A percentile compares a stretch with the other conserved stretches of the same genome.
These are phyloP conservation scores for Arctopsyche grandis DNA, from an alignment of 1,140 invertebrate species.

Conservation along the genomic window DNA sequence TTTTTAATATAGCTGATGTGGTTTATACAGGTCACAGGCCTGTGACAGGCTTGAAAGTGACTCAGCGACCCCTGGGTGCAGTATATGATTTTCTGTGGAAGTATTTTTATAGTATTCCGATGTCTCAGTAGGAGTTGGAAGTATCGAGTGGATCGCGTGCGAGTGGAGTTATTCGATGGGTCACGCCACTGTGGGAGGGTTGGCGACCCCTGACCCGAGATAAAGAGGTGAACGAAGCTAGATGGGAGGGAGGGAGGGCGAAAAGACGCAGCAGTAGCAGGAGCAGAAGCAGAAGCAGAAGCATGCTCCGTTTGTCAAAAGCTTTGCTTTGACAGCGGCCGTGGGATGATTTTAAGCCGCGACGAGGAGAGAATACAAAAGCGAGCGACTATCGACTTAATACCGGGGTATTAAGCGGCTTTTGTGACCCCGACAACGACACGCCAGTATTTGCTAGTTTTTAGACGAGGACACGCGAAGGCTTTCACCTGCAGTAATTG, in stretches of 20 bases:
- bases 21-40: too few relatives aligned
- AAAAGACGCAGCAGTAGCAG: neutral
- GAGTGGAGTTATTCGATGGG: neutral
- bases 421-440: neutral
- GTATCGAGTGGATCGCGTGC: neutral
- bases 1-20: too few relatives aligned
- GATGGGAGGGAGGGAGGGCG: neutral
- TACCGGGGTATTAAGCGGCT: neutral
- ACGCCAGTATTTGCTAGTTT: neutral
- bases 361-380: neutral
- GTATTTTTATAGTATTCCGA: too few relatives aligned
- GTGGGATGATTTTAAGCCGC: conserved; percentile 17
- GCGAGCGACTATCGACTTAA: conserved; percentile 4
- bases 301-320: conserved; percentile 52
- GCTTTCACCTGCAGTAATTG: conserved; percentile 2
- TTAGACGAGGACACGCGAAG: neutral
- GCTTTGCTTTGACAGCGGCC: conserved; percentile 47
- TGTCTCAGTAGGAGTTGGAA: neutral
- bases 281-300: conserved; percentile 2
- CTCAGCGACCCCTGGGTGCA: too few relatives aligned
- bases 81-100: too few relatives aligned
- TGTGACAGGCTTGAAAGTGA: too few relatives aligned
- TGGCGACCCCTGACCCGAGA: neutral
- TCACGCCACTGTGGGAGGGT: neutral
- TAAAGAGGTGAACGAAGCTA: conserved; percentile 22